Conservation (phyloP, 1,140 invertebrate species). For the Mactra quadrangularis region DNA sequence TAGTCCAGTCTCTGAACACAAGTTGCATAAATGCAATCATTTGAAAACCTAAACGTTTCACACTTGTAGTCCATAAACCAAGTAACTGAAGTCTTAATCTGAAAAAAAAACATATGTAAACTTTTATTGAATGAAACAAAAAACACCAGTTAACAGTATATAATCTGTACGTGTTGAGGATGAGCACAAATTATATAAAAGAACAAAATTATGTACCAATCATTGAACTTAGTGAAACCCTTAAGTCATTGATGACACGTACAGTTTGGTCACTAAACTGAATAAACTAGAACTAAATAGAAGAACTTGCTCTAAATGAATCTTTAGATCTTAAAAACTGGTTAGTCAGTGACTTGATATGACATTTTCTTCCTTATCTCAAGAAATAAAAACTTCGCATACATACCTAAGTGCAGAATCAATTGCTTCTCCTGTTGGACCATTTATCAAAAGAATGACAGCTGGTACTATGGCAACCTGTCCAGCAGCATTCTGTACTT, state of each 20-base stretch:
- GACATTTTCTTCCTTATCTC: no score
- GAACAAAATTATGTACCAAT: no score
- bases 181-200: not conserved
- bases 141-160: not conserved
- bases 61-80: conserved; percentile 79
- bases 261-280: no score
- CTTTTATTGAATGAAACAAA: not conserved
- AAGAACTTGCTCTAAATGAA: no score
- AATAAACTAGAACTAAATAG: no score
- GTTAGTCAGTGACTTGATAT: no score
- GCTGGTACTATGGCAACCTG: conserved; percentile 77
- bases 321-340: no score
- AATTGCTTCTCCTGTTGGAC: conserved; percentile 74
- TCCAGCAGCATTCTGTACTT: conserved; percentile 75
- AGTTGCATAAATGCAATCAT: conserved; percentile 81
- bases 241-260: no score
- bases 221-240: no score
- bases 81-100: conserved; percentile 80
- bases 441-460: conserved; percentile 77
- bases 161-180: not conserved
- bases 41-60: conserved; percentile 80
- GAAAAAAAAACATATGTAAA: conserved; percentile 14
- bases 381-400: no score
- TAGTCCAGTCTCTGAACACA: conserved; percentile 79
- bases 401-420: conserved; percentile 80